Base-by-base conservation (phyloP, 2,113 vertebrate genomes). In the Glaucidium brasilianum region DNA sequence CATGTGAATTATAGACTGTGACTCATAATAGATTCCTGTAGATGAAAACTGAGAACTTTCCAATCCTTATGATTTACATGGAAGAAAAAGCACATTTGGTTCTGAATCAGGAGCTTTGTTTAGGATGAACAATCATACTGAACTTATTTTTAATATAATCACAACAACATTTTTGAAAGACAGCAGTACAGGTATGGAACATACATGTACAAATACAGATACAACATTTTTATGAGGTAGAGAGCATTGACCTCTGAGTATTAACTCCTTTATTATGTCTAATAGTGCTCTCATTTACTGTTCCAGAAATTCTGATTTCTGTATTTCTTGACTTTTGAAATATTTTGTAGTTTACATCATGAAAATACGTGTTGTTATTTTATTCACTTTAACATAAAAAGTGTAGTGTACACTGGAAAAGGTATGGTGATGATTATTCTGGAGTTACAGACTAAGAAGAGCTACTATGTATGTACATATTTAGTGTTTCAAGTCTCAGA, bases 391-490 rank as follows among this genome's bases (percentile, higher is more conserved):
- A 23, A 7, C 45, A 43, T 14, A 50, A 88, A 55, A 79, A 27
- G 2, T 16, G 6, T 29, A 41, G 4, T 26, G 29, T 15, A 39
- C 13, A n/a, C 3, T 62, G 50, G 87, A 71, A 13, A 60, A 32
- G 34, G 55, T 58, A 34, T 12, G 64, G 43, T 41, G n/a, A 41
- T 86, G 32, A 39, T 71, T 81, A 74, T 85, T 78, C n/a, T 62
- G 63, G 35, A 81, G 26, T 9, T 71, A 6, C 21, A 72, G 32
- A 9, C 5, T 55, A 25, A 67, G 26, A 81, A 81, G 5, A 26
- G 26, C 29, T 32, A 10, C 32, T 55, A 26, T 8, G 1, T 29
- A 18, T 1, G 0, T 30, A 29, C 15, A 5, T 52, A 32, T 59
- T 55, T 15, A 25, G 35, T 73, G 27, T 69, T 93, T 72, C 74